Evolutionary conservation across 2,113 vertebrate species (phyloP).

Genomic region (Oxyura jamaicensis): DNA sequence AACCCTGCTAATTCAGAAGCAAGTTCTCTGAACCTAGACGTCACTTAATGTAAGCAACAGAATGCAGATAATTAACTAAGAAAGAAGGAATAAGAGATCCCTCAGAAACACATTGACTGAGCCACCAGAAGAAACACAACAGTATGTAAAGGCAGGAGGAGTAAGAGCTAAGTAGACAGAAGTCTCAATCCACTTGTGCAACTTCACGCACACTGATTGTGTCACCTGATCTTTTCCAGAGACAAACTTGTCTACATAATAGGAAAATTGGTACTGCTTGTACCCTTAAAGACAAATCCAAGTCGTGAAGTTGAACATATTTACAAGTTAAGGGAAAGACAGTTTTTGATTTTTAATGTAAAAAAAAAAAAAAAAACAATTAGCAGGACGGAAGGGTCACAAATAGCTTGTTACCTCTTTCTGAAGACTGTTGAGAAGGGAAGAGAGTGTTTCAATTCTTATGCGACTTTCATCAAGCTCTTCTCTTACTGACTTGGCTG

Average conservation of each 20-base stretch:
- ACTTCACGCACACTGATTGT: neutral
- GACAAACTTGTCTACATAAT: neutral
- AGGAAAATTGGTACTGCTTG: neutral
- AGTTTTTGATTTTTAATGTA: too few species aligned
- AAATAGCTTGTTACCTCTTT: slow-evolving; percentile 80
- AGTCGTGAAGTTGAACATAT: neutral
- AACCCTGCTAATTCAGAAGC: neutral
- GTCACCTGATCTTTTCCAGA: neutral
- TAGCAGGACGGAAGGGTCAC: neutral
- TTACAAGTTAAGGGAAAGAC: neutral
- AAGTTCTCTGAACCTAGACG: neutral
- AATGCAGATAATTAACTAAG: neutral
- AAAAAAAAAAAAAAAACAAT: neutral
- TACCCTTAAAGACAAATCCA: neutral
- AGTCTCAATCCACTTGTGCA: neutral
- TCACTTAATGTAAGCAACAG: neutral
- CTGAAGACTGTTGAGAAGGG: slow-evolving; percentile 84
- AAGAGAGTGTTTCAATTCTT: slow-evolving; percentile 83
- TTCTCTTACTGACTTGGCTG: slow-evolving; percentile 82
- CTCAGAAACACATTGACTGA: neutral
- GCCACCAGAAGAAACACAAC: neutral
- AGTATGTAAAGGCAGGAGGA: neutral
- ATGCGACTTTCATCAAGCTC: slow-evolving; percentile 85
- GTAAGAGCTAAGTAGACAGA: neutral
- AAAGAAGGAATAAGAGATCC: neutral